Base-by-base conservation (phyloP, 1,140 invertebrate species). In the Brachystomella parvula region DNA sequence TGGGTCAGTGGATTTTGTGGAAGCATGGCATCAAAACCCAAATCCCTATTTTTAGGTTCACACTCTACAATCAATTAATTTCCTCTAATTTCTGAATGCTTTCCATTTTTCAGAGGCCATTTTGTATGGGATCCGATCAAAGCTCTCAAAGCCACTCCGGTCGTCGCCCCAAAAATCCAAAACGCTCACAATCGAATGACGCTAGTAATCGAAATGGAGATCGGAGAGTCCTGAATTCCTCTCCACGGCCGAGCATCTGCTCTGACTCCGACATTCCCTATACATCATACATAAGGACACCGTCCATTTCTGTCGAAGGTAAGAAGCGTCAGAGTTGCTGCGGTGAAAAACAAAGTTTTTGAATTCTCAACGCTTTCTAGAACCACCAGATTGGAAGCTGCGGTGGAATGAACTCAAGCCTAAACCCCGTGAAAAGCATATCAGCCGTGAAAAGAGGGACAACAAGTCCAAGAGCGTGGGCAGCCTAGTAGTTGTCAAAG, bases 211-310 rank as follows among this genome's bases (percentile, higher is more conserved):
- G 26, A 17, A 65, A 47, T 30, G 47, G 30, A 47, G 67, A 63
- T 29, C 47, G 29, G 58, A 81, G 82, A n/a, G 78, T 80, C 19
- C 79, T 79, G 17, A 79, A 83, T 59, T 53, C 88, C 21, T 78
- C 78, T 12, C 90, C 90, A 1, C 87, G 90, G 2, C 87, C 89
- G 0, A 93, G 90, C 74, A 86, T 94, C 32, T 93, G 90, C 76
- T 90, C 88, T 0, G 89, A 92, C 77, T 87, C 88, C 0, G 93
- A 96, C 77, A 81, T 96, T 65, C 93, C 94, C 0, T 97, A 96
- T 75, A 92, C 96, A 74, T 94, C 92, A 0, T 96, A 94, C 71
- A 94, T 92, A 0, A 89, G 93, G 1, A 94, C 94, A 76, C 82
- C 90, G 69, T 92, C 92, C 17, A 95, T 95, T 69, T 75, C 67